A percentile compares a stretch with the other conserved stretches of the same genome.
phyloP scores from a whole-genome alignment of 2,797 vertebrate species.

The Sarcoramphus papa region DNA sequence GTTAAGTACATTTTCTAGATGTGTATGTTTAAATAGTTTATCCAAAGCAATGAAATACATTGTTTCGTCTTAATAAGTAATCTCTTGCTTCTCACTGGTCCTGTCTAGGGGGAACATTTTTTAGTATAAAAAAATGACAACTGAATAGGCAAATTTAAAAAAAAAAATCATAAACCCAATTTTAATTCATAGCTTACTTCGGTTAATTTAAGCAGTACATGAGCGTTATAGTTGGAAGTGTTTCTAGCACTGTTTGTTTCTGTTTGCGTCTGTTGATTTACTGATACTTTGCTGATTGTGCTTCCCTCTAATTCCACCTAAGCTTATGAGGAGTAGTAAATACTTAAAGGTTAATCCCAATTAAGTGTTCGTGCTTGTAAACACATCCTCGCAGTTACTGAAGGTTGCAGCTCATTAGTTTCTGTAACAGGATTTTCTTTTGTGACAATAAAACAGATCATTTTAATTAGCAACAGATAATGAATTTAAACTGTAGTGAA shows the following conservation, averaged over 20 bases:
- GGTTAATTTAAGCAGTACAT: not conserved
- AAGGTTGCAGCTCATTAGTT: conserved; percentile 41
- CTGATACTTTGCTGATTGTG: not conserved
- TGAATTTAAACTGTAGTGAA: conserved; percentile 47
- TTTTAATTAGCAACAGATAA: conserved; percentile 71
- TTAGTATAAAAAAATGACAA: not conserved
- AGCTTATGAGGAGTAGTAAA: not conserved
- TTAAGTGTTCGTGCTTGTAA: not conserved
- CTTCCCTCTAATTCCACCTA: not conserved
- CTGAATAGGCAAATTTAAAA: not conserved
- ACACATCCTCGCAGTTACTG: not conserved
- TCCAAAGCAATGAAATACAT: not conserved
- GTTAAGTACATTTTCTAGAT: not conserved
- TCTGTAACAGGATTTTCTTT: conserved; percentile 67
- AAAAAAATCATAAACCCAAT: not conserved
- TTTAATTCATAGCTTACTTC: not conserved
- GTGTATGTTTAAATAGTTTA: not conserved
- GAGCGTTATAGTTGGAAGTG: not conserved
- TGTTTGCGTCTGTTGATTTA: not conserved
- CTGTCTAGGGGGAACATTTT: not conserved
- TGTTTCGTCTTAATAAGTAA: not conserved
- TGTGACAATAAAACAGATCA: conserved; percentile 54
- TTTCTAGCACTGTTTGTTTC: not conserved
- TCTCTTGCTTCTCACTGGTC: not conserved
- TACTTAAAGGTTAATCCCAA: conserved; percentile 34